Base-by-base conservation (phyloP, 2,797 vertebrate genomes). In the Leuciscus waleckii region DNA sequence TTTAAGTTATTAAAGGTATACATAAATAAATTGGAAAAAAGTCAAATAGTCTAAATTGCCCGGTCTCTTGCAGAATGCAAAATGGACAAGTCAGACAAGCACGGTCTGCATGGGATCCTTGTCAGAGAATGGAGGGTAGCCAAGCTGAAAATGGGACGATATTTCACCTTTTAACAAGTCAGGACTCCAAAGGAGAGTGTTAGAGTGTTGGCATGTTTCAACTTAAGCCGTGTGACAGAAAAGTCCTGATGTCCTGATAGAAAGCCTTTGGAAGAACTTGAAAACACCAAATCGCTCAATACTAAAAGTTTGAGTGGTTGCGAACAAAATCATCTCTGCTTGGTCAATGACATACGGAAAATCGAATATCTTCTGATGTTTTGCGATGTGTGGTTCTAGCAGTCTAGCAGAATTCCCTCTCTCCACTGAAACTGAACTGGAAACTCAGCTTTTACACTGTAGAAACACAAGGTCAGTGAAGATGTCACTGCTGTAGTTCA, bases 71-170 rank as follows among this genome's bases (percentile, higher is more conserved):
- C 37, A 70, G 19, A 41, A 23, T n/a, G 46, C 17, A 35, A 78
- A 63, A 41, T 23, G 6, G 32, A 5, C 14, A 61, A 35, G 35
- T 61, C 13, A 78, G 32, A 23, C 21, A 29, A 61, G 37, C 3
- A n/a, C 17, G 1, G 35, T 17, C 51, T 77, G 23, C 75, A 58
- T 21, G 29, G n/a, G 26, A 21, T 11, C 32, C 19, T 54, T 54
- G 9, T 23, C 46, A 54, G 46, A 74, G 43, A 54, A 41, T 43
- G n/a, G 7, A 78, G n/a, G 35, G 16, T 17, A 16, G 14, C 8
- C 56, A 29, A 65, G n/a, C 39, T 13, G 76, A 79, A 79, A 79
- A 79, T 65, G 39, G 76, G 56, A 63, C 13, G 21, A 43, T 21
- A 26, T 23, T 61, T 61, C 8, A 29, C 16, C 56, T 43, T 26